Evolutionary conservation across 2,888 invertebrate species (phyloP).

Genomic region (Teleiodes luculella): DNA sequence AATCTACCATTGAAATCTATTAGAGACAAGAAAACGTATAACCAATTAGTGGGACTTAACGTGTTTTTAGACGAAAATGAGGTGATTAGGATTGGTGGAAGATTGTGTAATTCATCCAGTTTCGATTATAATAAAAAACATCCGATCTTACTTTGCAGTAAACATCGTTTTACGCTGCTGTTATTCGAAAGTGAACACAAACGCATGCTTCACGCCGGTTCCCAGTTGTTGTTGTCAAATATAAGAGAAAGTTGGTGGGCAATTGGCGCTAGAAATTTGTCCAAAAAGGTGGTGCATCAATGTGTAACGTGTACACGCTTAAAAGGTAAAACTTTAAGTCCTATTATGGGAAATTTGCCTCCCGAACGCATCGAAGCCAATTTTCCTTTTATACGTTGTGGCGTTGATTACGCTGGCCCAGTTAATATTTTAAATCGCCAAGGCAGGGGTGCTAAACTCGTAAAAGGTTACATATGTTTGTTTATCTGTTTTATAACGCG

Average conservation of each 20-base stretch:
- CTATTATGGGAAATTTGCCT: not conserved
- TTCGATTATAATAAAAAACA: slow-evolving; percentile 12
- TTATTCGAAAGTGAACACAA: slow-evolving; percentile 6
- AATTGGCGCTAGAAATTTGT: not conserved
- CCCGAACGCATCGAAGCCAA: too few relatives aligned
- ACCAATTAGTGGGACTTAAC: not conserved
- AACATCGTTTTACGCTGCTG: slow-evolving; percentile 4
- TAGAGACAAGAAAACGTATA: not conserved
- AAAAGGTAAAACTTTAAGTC: not conserved
- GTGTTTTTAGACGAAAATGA: slow-evolving; percentile 7
- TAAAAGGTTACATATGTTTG: slow-evolving; percentile 6
- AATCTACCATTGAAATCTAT: not conserved
- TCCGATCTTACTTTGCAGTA: slow-evolving; percentile 6
- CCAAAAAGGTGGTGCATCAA: not conserved
- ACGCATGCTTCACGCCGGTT: slow-evolving; percentile 11
- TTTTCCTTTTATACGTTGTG: not conserved
- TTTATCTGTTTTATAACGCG: slow-evolving; percentile 3
- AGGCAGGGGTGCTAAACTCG: not conserved
- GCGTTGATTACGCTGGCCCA: not conserved
- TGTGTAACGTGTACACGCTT: not conserved
- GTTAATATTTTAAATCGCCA: not conserved
- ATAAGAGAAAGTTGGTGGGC: not conserved
- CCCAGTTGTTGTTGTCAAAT: not conserved
- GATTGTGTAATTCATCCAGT: slow-evolving; percentile 9
- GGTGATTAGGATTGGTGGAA: slow-evolving; percentile 4